These are phyloP conservation scores for Drosophila affinis DNA, from an alignment of 2,888 invertebrate species.

Conservation along the genomic window DNA sequence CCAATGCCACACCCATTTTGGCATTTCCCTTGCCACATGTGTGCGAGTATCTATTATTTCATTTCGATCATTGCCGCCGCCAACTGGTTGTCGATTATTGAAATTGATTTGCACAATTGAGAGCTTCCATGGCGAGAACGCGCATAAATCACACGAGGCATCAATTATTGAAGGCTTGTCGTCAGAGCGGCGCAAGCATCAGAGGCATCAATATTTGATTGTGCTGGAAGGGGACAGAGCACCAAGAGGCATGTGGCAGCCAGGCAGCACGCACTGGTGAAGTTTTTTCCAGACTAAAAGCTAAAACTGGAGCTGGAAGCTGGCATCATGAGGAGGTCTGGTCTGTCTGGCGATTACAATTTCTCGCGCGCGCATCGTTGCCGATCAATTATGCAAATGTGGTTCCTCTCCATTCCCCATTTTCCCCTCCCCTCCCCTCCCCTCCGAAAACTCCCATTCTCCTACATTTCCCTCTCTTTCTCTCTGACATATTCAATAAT, in stretches of 20 bases:
- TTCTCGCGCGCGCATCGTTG: slow-evolving; percentile 67
- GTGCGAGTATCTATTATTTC: slow-evolving; percentile 39
- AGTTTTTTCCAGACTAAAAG: slow-evolving; percentile 3
- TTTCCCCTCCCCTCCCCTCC: slow-evolving; percentile 19
- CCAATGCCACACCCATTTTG: neutral
- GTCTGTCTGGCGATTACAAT: slow-evolving; percentile 62
- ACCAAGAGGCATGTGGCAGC: neutral
- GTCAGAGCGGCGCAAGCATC: slow-evolving; percentile 23
- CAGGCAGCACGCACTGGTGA: slow-evolving; percentile 9
- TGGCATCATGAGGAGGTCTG: slow-evolving; percentile 5
- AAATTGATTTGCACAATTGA: slow-evolving; percentile 78
- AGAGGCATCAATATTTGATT: slow-evolving; percentile 65
- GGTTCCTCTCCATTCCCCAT: neutral
- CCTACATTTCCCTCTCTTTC: neutral
- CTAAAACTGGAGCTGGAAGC: slow-evolving; percentile 23
- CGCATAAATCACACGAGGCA: slow-evolving; percentile 66
- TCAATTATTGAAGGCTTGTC: slow-evolving; percentile 44
- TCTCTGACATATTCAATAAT: slow-evolving; percentile 72
- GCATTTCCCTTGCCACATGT: slow-evolving; percentile 19
- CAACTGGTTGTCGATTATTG: slow-evolving; percentile 71
- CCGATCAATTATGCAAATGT: slow-evolving; percentile 77
- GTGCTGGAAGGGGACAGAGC: neutral
- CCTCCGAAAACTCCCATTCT: neutral
- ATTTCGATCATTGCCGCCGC: slow-evolving; percentile 57
- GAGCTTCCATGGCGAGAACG: slow-evolving; percentile 67